Evolutionary conservation across 2,888 invertebrate genomes (phyloP).

Genomic region (Antheraea assamensis): DNA sequence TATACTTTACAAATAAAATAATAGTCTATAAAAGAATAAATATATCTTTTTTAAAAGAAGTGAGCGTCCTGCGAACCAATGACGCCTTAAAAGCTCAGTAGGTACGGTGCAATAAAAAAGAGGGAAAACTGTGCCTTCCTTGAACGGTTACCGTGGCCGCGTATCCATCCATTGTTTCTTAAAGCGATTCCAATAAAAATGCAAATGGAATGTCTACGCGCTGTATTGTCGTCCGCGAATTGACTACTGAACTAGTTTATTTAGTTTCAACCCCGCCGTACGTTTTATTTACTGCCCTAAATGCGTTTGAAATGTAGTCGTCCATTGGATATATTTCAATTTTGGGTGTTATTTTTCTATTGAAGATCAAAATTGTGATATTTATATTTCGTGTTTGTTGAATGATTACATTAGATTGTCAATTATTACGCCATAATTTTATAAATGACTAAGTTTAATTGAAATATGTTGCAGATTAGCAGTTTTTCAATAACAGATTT

Average conservation of each 20-base stretch:
- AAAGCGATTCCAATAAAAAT: constrained; percentile 77
- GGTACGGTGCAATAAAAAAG: constrained; percentile 10
- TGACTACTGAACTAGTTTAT: constrained; percentile 67
- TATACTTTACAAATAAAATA: constrained; percentile 2
- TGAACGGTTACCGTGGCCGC: constrained; percentile 12
- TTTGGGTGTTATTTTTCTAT: not conserved
- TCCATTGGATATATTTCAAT: not conserved
- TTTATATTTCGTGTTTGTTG: no score
- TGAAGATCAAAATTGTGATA: not conserved
- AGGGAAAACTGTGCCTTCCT: constrained; percentile 5
- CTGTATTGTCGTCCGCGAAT: constrained; percentile 51
- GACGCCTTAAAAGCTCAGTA: constrained; percentile 3
- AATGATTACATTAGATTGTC: no score
- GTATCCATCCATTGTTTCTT: constrained; percentile 58
- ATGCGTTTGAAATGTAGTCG: not conserved
- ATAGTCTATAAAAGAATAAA: constrained; percentile 4
- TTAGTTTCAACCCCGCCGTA: constrained; percentile 52
- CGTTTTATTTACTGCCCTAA: constrained; percentile 36
- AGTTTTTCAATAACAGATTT: no score
- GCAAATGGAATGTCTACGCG: constrained; percentile 67
- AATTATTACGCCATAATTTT: no score
- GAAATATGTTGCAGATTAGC: no score
- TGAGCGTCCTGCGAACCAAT: constrained; percentile 5
- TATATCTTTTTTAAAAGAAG: not conserved
- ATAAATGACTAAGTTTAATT: no score